Base-by-base conservation (phyloP, 2,113 vertebrate genomes). In the Elaphurus davidianus region DNA sequence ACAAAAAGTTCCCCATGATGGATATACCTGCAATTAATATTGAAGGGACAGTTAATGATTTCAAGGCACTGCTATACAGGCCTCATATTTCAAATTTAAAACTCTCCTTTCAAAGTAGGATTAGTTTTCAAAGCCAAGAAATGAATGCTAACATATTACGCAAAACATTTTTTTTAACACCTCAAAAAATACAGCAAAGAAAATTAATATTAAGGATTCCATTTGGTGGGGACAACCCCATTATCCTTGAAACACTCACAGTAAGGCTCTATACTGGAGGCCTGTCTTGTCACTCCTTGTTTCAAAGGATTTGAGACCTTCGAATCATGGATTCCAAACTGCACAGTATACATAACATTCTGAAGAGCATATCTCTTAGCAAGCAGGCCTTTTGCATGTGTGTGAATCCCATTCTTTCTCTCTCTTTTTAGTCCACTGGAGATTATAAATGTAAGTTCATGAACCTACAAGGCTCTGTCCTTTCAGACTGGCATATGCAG, bases 21-120 rank as follows among this genome's bases (percentile, higher is more conserved):
- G 97, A 97, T 97, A 85, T 47, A 74, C 96, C 96, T 84, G 97
- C 96, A 96, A 98, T 97, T 98, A 98, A 97, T 98, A 97, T 50
- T 84, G 96, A 98, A 97, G 90, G 97, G 90, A 96, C 93, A 91
- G 97, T 96, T 97, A 98, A 98, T 91, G 97, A 97, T 95, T 97
- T 93, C 85, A 90, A 97, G 91, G 92, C 59, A 90, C 90, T 7
- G 33, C 54, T 50, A 82, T 64, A 59, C 40, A 81, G 79, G 74
- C 90, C 97, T 98, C 96, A 96, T 97, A 98, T 97, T 98, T 98
- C 97, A 98, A 82, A 97, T 97, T 93, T 97, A 95, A 98, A 98
- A 97, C 55, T 94, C 94, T 94, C 97, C 94, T 98, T 97, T 97
- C 98, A 96, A 97, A 96, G 90, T 52, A 87, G 95, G 92, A 96